Conservation (phyloP, 2,797 vertebrate genomes). For the Borostomias antarcticus region DNA sequence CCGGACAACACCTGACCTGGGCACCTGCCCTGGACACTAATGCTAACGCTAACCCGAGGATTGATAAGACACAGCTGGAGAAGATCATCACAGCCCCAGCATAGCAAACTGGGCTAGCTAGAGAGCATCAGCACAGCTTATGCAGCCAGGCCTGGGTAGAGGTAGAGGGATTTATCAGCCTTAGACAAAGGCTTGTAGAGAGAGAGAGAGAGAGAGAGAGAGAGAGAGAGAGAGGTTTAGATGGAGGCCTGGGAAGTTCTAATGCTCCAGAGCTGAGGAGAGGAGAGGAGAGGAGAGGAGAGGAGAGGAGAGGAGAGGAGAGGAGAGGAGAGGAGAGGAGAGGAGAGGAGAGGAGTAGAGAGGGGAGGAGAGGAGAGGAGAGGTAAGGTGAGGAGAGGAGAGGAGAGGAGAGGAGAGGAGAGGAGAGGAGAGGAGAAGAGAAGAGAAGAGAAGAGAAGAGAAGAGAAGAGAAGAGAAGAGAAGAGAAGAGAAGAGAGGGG, state of each 20-base stretch:
- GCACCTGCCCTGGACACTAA: conserved; percentile 14
- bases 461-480: too few relatives aligned
- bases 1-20: conserved; percentile 31
- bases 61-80: conserved; percentile 61
- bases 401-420: too few relatives aligned
- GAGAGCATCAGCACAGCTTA: conserved; percentile 41
- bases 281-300: too few relatives aligned
- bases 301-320: too few relatives aligned
- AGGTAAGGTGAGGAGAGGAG: too few relatives aligned
- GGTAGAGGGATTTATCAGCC: conserved; percentile 53
- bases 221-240: conserved; percentile 36
- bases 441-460: too few relatives aligned
- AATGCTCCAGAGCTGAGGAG: conserved; percentile 44
- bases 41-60: conserved; percentile 51
- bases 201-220: conserved; percentile 28
- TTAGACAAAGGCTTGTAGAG: background rate
- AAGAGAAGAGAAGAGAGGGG: too few relatives aligned
- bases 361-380: too few relatives aligned
- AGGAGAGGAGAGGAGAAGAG: too few relatives aligned
- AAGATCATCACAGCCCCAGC: conserved; percentile 58
- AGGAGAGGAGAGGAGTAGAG: too few relatives aligned
- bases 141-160: conserved; percentile 54
- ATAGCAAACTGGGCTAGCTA: background rate
- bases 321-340: too few relatives aligned
- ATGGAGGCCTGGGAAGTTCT: conserved; percentile 45